Base-by-base conservation (phyloP, 2,888 invertebrate genomes). In the Ornithoptera priamus region DNA sequence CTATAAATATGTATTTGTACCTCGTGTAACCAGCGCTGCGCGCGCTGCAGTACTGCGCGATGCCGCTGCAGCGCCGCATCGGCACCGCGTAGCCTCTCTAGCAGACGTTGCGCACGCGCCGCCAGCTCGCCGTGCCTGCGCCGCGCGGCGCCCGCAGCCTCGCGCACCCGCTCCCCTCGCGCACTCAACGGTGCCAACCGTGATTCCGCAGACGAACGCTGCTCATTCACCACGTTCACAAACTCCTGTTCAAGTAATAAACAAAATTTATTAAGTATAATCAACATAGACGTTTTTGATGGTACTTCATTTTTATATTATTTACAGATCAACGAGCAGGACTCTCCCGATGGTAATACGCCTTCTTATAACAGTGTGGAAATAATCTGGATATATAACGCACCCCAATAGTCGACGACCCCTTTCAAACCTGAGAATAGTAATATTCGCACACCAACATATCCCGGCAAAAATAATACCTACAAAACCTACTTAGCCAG, bases 41-140 rank as follows among this genome's bases (percentile, higher is more conserved):
- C 97, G 73, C 97, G 95, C 65, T 97, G 96, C n/a, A 97, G 81
- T 0, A 97, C 96, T 80, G 97, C 97, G 57, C 94, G 94, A 83
- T 97, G 97, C 74, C 96, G 80, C 2, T 78, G 76, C 10, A 87
- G 80, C 69, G 84, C 86, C 72, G 91, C 88, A 6, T 96, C 96
- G n/a, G 98, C 95, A 0, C 96, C 96, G 0, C 97, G 94, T 71
- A 98, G 91, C 70, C 95, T 93, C 79, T 98, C 98, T 22, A 97
- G 96, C 67, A 99, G 91, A 2, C 95, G 94, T 85, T 97, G 97
- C 46, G 97, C 97, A 10, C 97, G 94, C 70, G 96, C 94, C 58
- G 97, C 93, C 46, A 99, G 93, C 80, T 98, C 98, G 74, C 96
- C 95, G 87, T 97, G 97, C 57, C 96, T 95, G 0, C 96, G 94